These are phyloP conservation scores for Alosa sapidissima DNA, from an alignment of 2,797 vertebrate species.

Conservation along the genomic window DNA sequence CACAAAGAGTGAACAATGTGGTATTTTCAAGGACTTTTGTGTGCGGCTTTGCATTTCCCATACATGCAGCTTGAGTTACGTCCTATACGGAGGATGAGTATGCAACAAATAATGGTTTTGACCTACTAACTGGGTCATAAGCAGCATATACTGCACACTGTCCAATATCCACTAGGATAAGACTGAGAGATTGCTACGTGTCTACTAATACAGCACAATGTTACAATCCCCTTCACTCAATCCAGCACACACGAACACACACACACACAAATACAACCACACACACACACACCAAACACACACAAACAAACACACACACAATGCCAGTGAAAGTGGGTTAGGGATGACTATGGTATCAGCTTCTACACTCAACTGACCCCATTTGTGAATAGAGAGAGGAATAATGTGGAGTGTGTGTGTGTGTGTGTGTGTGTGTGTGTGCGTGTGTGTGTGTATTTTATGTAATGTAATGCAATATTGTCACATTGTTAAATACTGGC, in stretches of 20 bases:
- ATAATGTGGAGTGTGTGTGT: neutral
- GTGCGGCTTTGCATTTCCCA: neutral
- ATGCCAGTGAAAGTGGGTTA: constrained; percentile 20
- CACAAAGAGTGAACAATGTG: neutral
- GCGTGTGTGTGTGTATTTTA: neutral
- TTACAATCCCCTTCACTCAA: constrained; percentile 17
- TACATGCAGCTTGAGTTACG: neutral
- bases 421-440: neutral
- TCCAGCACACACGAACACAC: neutral
- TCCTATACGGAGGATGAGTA: neutral
- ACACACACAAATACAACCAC: too few species aligned
- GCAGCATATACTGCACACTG: neutral
- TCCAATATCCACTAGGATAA: neutral
- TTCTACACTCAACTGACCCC: neutral
- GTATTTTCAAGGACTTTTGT: constrained; percentile 19
- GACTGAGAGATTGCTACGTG: neutral
- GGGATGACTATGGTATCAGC: neutral
- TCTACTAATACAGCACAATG: neutral
- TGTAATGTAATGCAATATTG: neutral
- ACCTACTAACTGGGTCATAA: constrained; percentile 12
- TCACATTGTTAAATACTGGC: neutral
- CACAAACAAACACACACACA: neutral
- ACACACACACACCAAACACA: neutral
- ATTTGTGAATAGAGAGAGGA: constrained; percentile 3
- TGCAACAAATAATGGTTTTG: neutral